Evolutionary conservation across 1,140 invertebrate genomes (phyloP).

Genomic region (Panagrolaimus sp.): DNA sequence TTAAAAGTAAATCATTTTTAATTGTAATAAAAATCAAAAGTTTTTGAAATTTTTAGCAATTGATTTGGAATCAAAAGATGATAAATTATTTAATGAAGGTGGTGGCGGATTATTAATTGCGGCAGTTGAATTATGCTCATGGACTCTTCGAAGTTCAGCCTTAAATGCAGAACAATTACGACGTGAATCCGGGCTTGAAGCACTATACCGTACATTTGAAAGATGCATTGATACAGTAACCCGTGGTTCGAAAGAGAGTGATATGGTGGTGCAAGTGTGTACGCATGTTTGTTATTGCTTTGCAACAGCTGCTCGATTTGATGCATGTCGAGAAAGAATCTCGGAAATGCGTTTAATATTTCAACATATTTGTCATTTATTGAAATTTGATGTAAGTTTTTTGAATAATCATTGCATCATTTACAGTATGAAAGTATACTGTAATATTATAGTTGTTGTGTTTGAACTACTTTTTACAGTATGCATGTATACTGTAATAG

Average conservation of each 20-base stretch:
- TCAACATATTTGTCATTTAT: constrained; percentile 78
- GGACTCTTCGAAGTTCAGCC: constrained; percentile 90
- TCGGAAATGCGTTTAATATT: constrained; percentile 76
- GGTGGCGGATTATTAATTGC: constrained; percentile 77
- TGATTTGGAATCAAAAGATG: constrained; percentile 82
- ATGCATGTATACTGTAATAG: too few relatives aligned
- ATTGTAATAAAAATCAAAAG: too few relatives aligned
- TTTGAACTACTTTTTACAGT: too few relatives aligned
- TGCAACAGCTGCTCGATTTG: constrained; percentile 86
- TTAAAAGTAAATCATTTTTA: constrained; percentile 67
- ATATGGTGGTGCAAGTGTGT: constrained; percentile 85
- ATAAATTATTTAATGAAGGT: constrained; percentile 76
- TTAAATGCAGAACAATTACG: constrained; percentile 94
- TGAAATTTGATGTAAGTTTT: constrained; percentile 76
- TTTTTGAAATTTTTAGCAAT: constrained; percentile 67
- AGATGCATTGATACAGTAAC: constrained; percentile 53
- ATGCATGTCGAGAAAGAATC: constrained; percentile 78
- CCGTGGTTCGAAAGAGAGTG: constrained; percentile 65
- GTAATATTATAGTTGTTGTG: too few relatives aligned
- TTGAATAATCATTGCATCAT: too few relatives aligned
- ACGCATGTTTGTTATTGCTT: constrained; percentile 84
- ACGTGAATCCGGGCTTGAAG: constrained; percentile 81
- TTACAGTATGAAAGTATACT: too few relatives aligned
- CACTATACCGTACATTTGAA: constrained; percentile 51
- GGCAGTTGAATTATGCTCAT: constrained; percentile 86